These are phyloP conservation scores for Sphenopsis melanotis DNA, from an alignment of 2,797 vertebrate genomes.

Conservation along the genomic window DNA sequence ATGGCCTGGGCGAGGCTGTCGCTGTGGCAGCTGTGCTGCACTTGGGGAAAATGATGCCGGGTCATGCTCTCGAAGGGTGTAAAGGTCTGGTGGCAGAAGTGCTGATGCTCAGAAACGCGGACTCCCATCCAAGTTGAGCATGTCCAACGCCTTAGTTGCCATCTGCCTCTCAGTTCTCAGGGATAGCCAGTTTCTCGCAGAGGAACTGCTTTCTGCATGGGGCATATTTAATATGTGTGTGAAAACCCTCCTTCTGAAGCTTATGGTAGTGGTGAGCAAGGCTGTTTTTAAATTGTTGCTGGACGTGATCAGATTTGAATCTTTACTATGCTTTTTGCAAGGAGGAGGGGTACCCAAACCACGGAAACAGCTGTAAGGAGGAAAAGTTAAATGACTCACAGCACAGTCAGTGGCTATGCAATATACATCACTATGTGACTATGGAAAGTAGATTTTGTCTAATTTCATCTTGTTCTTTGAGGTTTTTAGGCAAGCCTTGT, in stretches of 20 bases:
- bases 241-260: background rate
- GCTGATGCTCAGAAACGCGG: accelerated
- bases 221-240: accelerated
- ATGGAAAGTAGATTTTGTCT: background rate
- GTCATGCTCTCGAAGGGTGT: accelerated
- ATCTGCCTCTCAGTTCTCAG: background rate
- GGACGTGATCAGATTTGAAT: background rate
- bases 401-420: background rate
- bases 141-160: accelerated
- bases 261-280: background rate
- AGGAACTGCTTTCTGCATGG: background rate
- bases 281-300: background rate
- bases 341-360: background rate
- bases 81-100: accelerated
- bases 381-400: background rate
- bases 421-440: background rate
- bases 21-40: background rate
- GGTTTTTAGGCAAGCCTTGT: background rate
- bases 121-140: accelerated
- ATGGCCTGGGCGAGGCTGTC: background rate
- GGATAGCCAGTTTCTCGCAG: accelerated
- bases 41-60: accelerated
- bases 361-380: background rate
- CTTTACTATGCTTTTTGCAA: background rate
- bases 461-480: background rate